Conservation (phyloP, 2,888 invertebrate genomes). For the Epistrophe grossulariae region DNA sequence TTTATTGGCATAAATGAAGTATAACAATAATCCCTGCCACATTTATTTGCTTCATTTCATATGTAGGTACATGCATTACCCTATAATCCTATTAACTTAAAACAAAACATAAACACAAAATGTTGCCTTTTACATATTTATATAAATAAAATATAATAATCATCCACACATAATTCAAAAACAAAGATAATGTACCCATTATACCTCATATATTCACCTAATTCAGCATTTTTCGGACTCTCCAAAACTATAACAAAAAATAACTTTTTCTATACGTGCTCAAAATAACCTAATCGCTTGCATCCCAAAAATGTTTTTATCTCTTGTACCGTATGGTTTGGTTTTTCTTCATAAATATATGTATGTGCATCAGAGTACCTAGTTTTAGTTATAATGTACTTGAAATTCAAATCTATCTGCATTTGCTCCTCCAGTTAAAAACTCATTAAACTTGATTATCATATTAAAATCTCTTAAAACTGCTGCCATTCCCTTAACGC, state of each 20-base stretch:
- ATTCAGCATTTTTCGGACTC: neutral
- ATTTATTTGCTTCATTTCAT: no score
- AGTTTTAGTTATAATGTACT: neutral
- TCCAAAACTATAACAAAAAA: neutral
- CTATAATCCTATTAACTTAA: no score
- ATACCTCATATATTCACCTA: no score
- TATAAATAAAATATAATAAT: neutral
- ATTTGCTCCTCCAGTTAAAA: constrained; percentile 42
- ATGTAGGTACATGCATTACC: no score
- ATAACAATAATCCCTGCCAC: no score
- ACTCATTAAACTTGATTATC: constrained; percentile 69
- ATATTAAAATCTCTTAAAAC: constrained; percentile 54
- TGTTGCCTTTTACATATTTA: neutral
- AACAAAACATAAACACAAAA: neutral
- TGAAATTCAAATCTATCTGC: constrained; percentile 61
- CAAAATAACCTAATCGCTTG: constrained; percentile 40
- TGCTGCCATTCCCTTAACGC: neutral
- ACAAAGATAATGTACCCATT: neutral
- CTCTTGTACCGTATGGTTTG: neutral
- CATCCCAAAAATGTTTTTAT: constrained; percentile 13
- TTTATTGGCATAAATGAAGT: no score
- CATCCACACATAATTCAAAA: constrained; percentile 1
- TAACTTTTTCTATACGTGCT: constrained; percentile 38
- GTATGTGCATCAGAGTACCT: neutral
- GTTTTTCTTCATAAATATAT: neutral